Conservation (phyloP, 2,888 invertebrate genomes). For the Troilus luridus region DNA sequence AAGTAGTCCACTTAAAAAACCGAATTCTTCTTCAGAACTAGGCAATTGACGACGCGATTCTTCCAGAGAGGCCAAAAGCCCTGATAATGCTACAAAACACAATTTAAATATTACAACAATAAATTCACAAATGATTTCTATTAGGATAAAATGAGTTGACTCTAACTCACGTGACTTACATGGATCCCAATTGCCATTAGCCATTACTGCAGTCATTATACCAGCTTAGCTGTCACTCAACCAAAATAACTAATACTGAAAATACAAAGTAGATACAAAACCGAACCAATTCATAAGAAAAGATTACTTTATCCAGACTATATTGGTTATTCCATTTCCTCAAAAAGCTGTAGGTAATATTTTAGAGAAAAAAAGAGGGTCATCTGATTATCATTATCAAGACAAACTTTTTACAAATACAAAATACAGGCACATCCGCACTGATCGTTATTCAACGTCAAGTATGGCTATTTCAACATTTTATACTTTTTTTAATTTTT, state of each 20-base stretch:
- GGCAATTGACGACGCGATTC: conserved; percentile 80
- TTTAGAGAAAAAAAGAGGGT: conserved; percentile 23
- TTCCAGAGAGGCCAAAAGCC: conserved; percentile 85
- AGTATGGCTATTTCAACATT: conserved; percentile 16
- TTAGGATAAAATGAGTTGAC: not conserved
- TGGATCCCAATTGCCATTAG: conserved; percentile 76
- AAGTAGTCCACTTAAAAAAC: conserved; percentile 85
- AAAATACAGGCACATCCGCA: conserved; percentile 16
- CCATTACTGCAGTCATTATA: conserved; percentile 75
- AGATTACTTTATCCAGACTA: not conserved
- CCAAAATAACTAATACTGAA: conserved; percentile 38
- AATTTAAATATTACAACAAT: not conserved
- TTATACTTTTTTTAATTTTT: not conserved
- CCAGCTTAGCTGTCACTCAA: conserved; percentile 33
- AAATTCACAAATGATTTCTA: not conserved
- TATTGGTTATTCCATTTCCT: not conserved
- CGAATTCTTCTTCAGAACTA: conserved; percentile 84
- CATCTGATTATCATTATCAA: conserved; percentile 34
- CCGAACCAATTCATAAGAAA: conserved; percentile 42
- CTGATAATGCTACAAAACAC: conserved; percentile 78
- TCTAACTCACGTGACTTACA: conserved; percentile 69
- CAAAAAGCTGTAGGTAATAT: not conserved
- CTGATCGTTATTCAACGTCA: not conserved
- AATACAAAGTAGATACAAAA: not conserved
- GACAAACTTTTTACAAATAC: conserved; percentile 8